Base-by-base conservation (phyloP, 2,888 invertebrate species). In the Ceraclea dissimilis region DNA sequence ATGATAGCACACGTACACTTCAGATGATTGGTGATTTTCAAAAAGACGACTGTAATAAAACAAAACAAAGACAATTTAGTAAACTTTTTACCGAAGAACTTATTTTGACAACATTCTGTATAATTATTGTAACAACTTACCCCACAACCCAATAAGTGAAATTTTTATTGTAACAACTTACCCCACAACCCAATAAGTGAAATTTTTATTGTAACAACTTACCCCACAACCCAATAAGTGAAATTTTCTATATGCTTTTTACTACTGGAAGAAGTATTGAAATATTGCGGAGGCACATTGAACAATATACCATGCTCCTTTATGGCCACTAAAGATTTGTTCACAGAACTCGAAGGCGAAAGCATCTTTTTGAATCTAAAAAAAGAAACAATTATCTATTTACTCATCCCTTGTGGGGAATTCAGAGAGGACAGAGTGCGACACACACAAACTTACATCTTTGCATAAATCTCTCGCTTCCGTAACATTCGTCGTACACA, bases 1-100 rank as follows among this genome's bases (percentile, higher is more conserved):
- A 64, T 88, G 85, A 71, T 91, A 91, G 70, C 94, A 94, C 44
- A 94, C 81, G 67, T 90, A 95, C 11, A 93, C 74, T 69, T 94
- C 93, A 63, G 86, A 81, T 0, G 84, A 81, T 66, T 84, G 82
- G 0, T 92, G 90, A 54, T 83, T 82, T 52, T 84, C 83, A 69
- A 92, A 89, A 4, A 91, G 74, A 34, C 93, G 79, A 17, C 88
- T 87, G 72, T 49, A 52, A 52, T 11, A 33, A 22, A 54, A 44
- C 2, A 49, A n/a, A 34, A 17, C 20, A 10, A 21, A 52, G 20
- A 4, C 2, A 51, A 18, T 11, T 21, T 49, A 17, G 8, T 10
- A 49, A 49, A 49, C 11, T 26, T 19, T 46, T 52, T 20, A 19
- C 44, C 51, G 18, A n/a, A n/a, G n/a, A n/a, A n/a, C n/a, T n/a